Base-by-base conservation (phyloP, 2,888 invertebrate genomes). In the Ischnura elegans region DNA sequence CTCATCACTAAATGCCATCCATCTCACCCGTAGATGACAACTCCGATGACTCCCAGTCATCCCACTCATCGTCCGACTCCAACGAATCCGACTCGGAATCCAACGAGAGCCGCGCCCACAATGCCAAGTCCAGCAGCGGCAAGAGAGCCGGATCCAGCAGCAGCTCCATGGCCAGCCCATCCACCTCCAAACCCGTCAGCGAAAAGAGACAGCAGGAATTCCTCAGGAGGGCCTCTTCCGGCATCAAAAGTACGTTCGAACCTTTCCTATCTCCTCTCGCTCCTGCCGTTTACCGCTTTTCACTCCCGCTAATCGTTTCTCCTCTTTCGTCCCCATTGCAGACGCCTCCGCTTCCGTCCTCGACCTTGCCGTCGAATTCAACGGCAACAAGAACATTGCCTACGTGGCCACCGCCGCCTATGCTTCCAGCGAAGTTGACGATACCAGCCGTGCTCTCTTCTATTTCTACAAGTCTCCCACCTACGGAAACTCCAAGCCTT, bases 291-390 rank as follows among this genome's bases (percentile, higher is more conserved):
- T 2, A 61, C n/a, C n/a, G n/a, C n/a, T 21, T 29, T 43, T 29
- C 2, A 42, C 29, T 25, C 76, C 36, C 25, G 46, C 46, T 43
- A 10, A 29, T 46, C 6, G 13, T 10, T n/a, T n/a, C n/a, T 25
- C 3, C 25, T 29, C 25, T 25, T 43, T 29, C 85, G 46, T 36
- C 25, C 21, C 36, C 42, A 42, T 94, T 94, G 36, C 94, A 94
- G 95, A 95, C 85, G 96, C 97, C 90, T 95, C 96, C 93, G 96
- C 96, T n/a, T 95, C 95, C 87, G 96, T 97, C 19, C 93, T 96
- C 0, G 97, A 97, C 94, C 94, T 97, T 0, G 96, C 97, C 76
- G 95, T 97, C 36, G 95, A 96, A 94, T 96, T 97, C 94, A 96
- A 97, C 55, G 97, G 97, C 43, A 95, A 96, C 84, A 96, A 96